Conservation (phyloP, 64 coral and sea anemone species). For the Acropora yongei region DNA sequence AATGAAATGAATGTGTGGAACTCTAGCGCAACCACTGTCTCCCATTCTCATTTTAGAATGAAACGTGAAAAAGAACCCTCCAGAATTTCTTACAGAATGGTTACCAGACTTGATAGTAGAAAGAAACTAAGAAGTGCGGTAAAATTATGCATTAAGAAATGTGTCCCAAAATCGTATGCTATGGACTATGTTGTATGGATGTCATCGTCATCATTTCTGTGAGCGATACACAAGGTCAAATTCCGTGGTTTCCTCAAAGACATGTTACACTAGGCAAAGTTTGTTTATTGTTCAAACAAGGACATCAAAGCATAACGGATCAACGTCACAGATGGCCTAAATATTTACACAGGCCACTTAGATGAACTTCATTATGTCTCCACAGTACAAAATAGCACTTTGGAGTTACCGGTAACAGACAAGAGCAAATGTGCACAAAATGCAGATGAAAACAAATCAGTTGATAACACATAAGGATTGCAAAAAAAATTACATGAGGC, state of each 20-base stretch:
- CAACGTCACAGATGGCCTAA: no score
- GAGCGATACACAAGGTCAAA: slow-evolving; percentile 26
- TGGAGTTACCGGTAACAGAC: slow-evolving; percentile 14
- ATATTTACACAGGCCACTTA: no score
- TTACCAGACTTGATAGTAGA: slow-evolving; percentile 28
- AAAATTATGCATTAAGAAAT: slow-evolving; percentile 37
- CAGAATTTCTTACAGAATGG: slow-evolving; percentile 41
- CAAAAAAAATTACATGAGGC: slow-evolving; percentile 17
- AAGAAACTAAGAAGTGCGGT: neutral
- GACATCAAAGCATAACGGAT: slow-evolving; percentile 14
- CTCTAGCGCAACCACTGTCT: slow-evolving; percentile 4
- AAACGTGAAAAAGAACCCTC: slow-evolving; percentile 38
- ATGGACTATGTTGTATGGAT: slow-evolving; percentile 2
- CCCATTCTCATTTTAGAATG: slow-evolving; percentile 34
- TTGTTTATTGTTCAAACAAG: slow-evolving; percentile 26
- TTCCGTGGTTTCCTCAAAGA: neutral
- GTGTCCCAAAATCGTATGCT: slow-evolving; percentile 22
- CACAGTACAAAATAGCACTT: neutral
- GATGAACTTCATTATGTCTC: slow-evolving; percentile 24
- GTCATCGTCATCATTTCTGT: neutral
- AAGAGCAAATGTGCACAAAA: slow-evolving; percentile 30
- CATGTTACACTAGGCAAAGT: neutral
- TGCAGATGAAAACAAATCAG: slow-evolving; percentile 20
- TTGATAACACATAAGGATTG: slow-evolving; percentile 17
- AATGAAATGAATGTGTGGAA: slow-evolving; percentile 15